A percentile compares a stretch with the other conserved stretches of the same genome.
These are phyloP conservation scores for Calycopis cecrops DNA, from an alignment of 1,140 invertebrate genomes.

Conservation along the genomic window DNA sequence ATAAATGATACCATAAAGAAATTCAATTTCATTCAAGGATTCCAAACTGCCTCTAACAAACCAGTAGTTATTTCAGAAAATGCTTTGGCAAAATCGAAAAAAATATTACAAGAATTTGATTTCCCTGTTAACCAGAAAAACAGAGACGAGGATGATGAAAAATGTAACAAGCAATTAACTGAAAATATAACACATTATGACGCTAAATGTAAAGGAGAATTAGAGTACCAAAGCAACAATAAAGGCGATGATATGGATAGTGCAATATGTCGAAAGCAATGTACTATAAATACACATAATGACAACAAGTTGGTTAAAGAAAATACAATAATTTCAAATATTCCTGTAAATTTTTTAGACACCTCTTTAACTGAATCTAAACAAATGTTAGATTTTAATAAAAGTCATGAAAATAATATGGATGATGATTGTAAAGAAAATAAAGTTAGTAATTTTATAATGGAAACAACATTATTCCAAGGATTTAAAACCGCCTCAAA, in stretches of 20 bases:
- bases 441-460: not conserved
- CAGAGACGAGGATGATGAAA: not conserved
- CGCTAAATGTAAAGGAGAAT: constrained; percentile 6
- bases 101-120: constrained; percentile 32
- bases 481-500: constrained; percentile 44
- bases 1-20: constrained; percentile 1
- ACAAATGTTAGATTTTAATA: too few relatives aligned
- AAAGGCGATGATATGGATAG: constrained; percentile 8
- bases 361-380: too few relatives aligned
- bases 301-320: too few relatives aligned
- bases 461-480: not conserved
- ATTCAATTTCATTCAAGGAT: constrained; percentile 23
- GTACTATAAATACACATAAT: too few relatives aligned
- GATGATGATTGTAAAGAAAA: too few relatives aligned
- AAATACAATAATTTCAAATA: too few relatives aligned
- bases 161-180: not conserved
- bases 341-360: too few relatives aligned
- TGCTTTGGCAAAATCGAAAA: constrained; percentile 34
- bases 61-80: constrained; percentile 35
- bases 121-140: not conserved
- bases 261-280: too few relatives aligned
- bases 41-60: constrained; percentile 45
- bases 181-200: not conserved
- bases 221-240: constrained; percentile 15
- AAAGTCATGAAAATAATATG: too few relatives aligned